phyloP scores from a whole-genome alignment of 2,797 vertebrate genomes.

The Gila robusta region DNA sequence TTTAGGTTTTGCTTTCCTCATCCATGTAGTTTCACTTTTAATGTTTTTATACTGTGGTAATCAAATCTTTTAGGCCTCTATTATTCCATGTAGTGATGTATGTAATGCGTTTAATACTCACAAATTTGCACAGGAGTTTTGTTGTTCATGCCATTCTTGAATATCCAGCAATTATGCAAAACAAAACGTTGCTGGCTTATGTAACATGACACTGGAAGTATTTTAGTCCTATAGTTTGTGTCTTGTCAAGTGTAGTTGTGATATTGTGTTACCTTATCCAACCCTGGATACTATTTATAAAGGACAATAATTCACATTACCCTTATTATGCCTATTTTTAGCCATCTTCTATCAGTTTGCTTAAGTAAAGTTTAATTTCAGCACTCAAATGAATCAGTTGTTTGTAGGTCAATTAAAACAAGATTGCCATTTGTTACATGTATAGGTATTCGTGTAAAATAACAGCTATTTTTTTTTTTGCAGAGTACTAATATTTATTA shows the following conservation, averaged over 20 bases:
- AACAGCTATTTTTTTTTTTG: background rate
- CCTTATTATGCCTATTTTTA: slow-evolving; percentile 7
- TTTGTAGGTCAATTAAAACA: background rate
- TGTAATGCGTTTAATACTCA: background rate
- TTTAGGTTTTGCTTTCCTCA: slow-evolving; percentile 28
- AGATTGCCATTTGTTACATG: background rate
- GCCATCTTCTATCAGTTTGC: background rate
- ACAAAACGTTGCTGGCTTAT: slow-evolving; percentile 4
- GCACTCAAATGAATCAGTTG: background rate
- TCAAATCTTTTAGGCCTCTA: background rate
- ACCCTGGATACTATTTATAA: slow-evolving; percentile 17
- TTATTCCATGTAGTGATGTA: background rate
- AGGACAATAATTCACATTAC: background rate
- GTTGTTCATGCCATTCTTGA: slow-evolving; percentile 1
- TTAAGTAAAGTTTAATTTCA: slow-evolving; percentile 3
- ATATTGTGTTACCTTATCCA: slow-evolving; percentile 17
- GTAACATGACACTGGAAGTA: slow-evolving; percentile 12
- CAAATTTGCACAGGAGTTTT: background rate
- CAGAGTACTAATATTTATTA: background rate
- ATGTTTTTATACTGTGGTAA: background rate
- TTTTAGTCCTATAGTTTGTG: slow-evolving; percentile 9
- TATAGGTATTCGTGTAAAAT: background rate
- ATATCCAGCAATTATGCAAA: slow-evolving; percentile 39
- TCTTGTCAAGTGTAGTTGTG: slow-evolving; percentile 18
- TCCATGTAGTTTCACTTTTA: slow-evolving; percentile 31